Evolutionary conservation across 2,888 invertebrate genomes (phyloP), one percentile per base, ranked within the genome.

Genomic region (Dione juno): DNA sequence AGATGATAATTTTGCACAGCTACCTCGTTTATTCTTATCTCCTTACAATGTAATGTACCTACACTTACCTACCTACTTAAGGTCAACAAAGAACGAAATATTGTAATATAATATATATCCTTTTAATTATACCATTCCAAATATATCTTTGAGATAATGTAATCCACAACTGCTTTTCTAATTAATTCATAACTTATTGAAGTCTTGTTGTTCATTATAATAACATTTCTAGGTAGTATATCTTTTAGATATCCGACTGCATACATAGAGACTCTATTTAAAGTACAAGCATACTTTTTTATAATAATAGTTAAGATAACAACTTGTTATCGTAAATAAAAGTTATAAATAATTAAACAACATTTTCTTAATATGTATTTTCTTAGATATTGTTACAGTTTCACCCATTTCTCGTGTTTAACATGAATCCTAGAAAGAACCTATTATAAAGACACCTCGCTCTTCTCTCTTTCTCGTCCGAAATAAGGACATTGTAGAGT

Each of bases 1-100:
- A 28, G 68, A 54, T 64, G 57, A 75, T 77, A 77, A 76, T 74
- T 76, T 74, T 67, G 69, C 59, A 10, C 40, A 54, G 45, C 66
- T 50, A 64, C 35, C 52, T 68, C 68, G 64, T 70, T 71, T 48
- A 54, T 74, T 72, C 48, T 70, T 67, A 69, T 64, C 53, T 71
- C 19, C 19, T 50, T 50, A 11, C 50, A 10, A 50, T 19, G 19
- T 50, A 10, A 50, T 19, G 19, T 50, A 50, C 19, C 19, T 11
- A 11, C 19, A 3, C 5, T 28, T n/a, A n/a, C n/a, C n/a, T n/a
- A n/a, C n/a, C n/a, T n/a, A n/a, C n/a, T n/a, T n/a, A 73, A 73
- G 73, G 71, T 73, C 68, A 68, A 54, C 57, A 67, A 65, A 67
- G 59, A 66, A 61, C 43, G 14, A n/a, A 19, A 45, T 64, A 74